Evolutionary conservation across 2,113 vertebrate species (phyloP), one percentile per base, ranked within the genome.

Genomic region (Xenus cinereus): DNA sequence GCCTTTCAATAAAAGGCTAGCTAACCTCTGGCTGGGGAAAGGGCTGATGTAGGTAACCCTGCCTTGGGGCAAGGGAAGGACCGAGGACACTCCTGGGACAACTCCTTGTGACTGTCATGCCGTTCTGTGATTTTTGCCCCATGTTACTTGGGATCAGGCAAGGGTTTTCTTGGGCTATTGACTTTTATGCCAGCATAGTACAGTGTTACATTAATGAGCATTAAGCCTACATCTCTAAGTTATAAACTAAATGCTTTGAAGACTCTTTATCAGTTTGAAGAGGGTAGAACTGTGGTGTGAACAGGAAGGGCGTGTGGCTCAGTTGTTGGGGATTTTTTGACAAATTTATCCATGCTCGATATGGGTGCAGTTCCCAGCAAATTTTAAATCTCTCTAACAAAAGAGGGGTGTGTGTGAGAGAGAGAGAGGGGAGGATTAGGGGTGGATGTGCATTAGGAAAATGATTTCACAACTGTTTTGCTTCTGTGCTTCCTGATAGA

Each of bases 81-180:
- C 9, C 0, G 0, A 32, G 21, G 28, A 28, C 1, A 6, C 9
- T 73, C 45, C 32, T 0, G 1, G n/a, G 13, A 26, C 1, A 1
- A 2, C 33, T 45, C 15, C n/a, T 43, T 20, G 15, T 1, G 12
- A n/a, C 80, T 57, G 14, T 30, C 11, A 1, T 46, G 46, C 12
- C 1, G 0, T 71, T 84, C 35, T 64, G 45, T 66, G 60, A 6
- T 43, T 82, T 92, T 90, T 85, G 10, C 3, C 33, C 24, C 3
- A 0, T 37, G 32, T 56, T 60, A 10, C 53, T 35, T 87, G 53
- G 16, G 35, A 14, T 22, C 48, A 32, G 30, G 6, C 33, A 23
- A 81, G 14, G 15, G 7, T 57, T 67, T 87, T 87, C 14, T 67
- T 69, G 24, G 48, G 45, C 71, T 85, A 8, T 20, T 76, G n/a